These are phyloP conservation scores for Mesoclemmys tuberculata DNA, from an alignment of 2,113 vertebrate genomes.

Conservation along the genomic window DNA sequence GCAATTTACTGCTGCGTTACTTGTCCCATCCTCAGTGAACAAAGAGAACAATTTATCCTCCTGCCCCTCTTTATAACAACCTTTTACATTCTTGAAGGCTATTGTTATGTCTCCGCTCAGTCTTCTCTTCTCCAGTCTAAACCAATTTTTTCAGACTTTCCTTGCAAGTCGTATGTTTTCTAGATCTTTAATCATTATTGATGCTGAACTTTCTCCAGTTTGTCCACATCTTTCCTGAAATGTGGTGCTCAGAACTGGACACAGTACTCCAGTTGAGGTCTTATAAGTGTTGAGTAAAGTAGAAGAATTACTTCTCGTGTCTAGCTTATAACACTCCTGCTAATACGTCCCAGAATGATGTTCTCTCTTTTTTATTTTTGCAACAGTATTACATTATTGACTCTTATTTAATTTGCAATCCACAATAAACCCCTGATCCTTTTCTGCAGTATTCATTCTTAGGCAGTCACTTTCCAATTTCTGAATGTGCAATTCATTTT, in stretches of 20 bases:
- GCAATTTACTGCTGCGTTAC: background rate
- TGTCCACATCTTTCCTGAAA: background rate
- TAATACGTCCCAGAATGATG: background rate
- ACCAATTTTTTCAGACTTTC: background rate
- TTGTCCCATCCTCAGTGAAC: background rate
- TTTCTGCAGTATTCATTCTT: background rate
- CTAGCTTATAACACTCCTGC: background rate
- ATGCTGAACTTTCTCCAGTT: background rate
- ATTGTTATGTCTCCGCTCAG: background rate
- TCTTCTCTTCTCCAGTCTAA: background rate
- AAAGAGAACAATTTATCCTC: background rate
- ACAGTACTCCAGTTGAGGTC: background rate
- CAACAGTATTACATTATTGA: background rate
- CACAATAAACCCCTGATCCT: background rate
- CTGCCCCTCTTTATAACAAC: background rate
- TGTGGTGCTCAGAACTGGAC: background rate
- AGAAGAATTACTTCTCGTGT: background rate
- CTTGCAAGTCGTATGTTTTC: background rate
- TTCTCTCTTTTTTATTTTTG: background rate
- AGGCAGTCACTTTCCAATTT: background rate
- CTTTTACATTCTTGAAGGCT: background rate
- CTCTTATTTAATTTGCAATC: background rate
- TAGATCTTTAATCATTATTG: background rate
- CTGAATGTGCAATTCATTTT: background rate
- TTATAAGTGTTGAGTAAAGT: background rate